These are phyloP conservation scores for Leptoteleia sp. DNA, from an alignment of 1,140 invertebrate species.

Conservation along the genomic window DNA sequence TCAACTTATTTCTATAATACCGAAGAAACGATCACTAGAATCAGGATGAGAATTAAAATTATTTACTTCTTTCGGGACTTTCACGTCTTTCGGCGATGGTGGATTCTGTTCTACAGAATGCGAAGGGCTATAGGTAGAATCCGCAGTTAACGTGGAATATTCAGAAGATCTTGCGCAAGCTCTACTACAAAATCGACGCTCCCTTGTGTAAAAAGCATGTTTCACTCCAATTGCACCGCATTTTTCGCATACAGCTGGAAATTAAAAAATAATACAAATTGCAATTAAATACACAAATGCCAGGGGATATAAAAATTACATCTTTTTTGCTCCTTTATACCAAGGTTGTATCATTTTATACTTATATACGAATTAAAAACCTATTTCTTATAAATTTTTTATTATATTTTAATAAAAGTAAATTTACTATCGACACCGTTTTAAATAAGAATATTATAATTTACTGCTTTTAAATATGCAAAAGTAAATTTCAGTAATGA, in stretches of 20 bases:
- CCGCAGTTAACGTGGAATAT: constrained; percentile 72
- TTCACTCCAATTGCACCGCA: constrained; percentile 94
- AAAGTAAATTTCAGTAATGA: too few relatives aligned
- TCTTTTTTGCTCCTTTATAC: too few relatives aligned
- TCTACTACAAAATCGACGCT: constrained; percentile 89
- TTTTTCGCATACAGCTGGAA: constrained; percentile 91
- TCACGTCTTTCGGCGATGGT: constrained; percentile 63
- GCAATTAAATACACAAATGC: background rate
- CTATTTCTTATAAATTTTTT: too few relatives aligned
- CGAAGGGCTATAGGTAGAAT: constrained; percentile 79
- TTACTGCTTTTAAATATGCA: too few relatives aligned
- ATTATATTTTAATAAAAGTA: too few relatives aligned
- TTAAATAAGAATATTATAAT: too few relatives aligned
- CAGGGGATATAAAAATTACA: too few relatives aligned
- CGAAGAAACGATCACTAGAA: too few relatives aligned
- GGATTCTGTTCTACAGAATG: constrained; percentile 72
- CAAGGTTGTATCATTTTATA: too few relatives aligned
- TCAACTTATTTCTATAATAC: too few relatives aligned
- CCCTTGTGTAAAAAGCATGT: constrained; percentile 93
- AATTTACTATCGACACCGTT: too few relatives aligned
- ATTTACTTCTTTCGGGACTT: constrained; percentile 66
- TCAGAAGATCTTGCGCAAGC: constrained; percentile 85
- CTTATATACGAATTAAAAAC: too few relatives aligned
- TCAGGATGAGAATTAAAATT: background rate
- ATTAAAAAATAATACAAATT: constrained; percentile 20